phyloP scores from a whole-genome alignment of 2,888 invertebrate genomes.

The Tanypteryx hageni region DNA sequence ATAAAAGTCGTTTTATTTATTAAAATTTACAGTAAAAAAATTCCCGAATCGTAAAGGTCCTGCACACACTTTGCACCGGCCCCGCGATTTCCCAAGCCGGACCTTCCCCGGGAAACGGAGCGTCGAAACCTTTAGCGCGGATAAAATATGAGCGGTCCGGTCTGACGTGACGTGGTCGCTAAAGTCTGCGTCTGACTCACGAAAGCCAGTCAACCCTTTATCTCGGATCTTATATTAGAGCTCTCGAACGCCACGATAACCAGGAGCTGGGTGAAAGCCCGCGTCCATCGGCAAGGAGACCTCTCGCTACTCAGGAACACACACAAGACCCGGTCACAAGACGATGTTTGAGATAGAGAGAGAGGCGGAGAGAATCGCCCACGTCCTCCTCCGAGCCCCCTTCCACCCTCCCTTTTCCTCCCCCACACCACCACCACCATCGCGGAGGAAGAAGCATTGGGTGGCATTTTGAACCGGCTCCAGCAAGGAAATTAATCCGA shows the following conservation, averaged over 20 bases:
- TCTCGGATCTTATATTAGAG: too few species aligned
- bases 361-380: neutral
- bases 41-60: too few species aligned
- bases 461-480: slow-evolving; percentile 21
- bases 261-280: neutral
- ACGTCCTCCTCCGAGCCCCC: neutral
- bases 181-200: neutral
- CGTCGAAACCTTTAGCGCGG: too few species aligned
- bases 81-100: too few species aligned
- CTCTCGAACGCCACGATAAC: neutral
- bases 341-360: neutral
- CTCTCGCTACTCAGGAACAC: neutral
- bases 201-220: neutral
- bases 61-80: too few species aligned
- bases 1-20: too few species aligned
- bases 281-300: neutral
- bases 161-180: too few species aligned
- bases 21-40: too few species aligned
- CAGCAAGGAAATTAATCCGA: slow-evolving; percentile 50
- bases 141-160: too few species aligned
- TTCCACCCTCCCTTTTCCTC: neutral
- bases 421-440: neutral
- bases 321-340: neutral
- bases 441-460: neutral
- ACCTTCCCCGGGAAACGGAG: too few species aligned